Evolutionary conservation across 2,797 vertebrate species (phyloP).

Genomic region (Buphagus erythrorhynchus): DNA sequence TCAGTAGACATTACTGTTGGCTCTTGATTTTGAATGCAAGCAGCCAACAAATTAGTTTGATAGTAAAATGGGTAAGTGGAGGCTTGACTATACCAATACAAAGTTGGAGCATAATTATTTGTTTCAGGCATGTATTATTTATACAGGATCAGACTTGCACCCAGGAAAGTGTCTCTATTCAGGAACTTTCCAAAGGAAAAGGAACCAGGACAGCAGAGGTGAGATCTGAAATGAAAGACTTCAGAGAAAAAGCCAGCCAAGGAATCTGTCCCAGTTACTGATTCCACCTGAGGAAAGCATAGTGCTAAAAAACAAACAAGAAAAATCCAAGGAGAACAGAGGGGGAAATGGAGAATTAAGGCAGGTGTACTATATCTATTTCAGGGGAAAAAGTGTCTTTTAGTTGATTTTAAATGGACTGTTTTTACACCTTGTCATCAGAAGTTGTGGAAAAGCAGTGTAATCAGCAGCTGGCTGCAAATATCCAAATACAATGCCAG

Average conservation of each 20-base stretch:
- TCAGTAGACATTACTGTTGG: neutral
- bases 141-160: neutral
- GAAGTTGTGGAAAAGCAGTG: neutral
- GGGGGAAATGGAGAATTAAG: neutral
- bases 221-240: neutral
- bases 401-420: neutral
- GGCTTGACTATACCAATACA: neutral
- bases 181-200: neutral
- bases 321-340: neutral
- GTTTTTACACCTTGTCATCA: neutral
- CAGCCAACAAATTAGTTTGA: neutral
- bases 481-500: neutral
- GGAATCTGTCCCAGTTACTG: neutral
- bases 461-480: neutral
- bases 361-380: neutral
- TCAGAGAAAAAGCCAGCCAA: neutral
- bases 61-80: neutral
- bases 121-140: neutral
- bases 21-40: neutral
- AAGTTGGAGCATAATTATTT: neutral
- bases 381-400: rapidly evolving
- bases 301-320: neutral
- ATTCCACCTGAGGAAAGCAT: neutral
- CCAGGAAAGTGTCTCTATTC: neutral
- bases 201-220: neutral